A percentile compares a stretch with the other conserved stretches of the same genome.
phyloP scores from a whole-genome alignment of 1,140 invertebrate genomes.

The Agraylea sexmaculata region DNA sequence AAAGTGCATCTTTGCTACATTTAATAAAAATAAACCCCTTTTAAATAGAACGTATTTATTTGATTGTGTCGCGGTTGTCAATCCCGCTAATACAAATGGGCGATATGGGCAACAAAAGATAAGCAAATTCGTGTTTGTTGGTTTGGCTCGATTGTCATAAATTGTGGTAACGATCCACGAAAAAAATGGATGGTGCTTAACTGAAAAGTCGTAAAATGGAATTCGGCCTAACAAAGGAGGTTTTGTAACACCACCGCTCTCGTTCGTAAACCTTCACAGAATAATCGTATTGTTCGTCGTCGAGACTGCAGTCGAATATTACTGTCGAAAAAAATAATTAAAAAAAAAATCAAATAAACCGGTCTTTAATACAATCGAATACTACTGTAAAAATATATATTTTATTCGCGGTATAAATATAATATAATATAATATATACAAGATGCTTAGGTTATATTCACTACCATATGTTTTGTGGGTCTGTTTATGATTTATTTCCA shows the following conservation, averaged over 20 bases:
- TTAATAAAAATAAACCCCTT: background rate
- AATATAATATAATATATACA: too few relatives aligned
- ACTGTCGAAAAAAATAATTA: too few relatives aligned
- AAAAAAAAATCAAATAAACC: too few relatives aligned
- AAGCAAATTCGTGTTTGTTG: slow-evolving; percentile 4
- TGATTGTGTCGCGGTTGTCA: background rate
- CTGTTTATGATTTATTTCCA: too few relatives aligned
- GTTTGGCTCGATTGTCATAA: slow-evolving; percentile 6
- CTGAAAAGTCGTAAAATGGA: slow-evolving; percentile 12
- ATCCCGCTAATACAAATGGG: background rate
- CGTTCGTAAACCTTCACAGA: slow-evolving; percentile 13
- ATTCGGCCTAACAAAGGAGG: slow-evolving; percentile 9
- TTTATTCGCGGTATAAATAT: too few relatives aligned
- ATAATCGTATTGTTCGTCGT: too few relatives aligned
- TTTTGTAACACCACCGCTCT: too few relatives aligned
- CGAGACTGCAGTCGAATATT: too few relatives aligned
- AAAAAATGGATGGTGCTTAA: slow-evolving; percentile 8
- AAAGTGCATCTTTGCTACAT: background rate
- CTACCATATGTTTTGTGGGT: too few relatives aligned
- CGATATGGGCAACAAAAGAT: background rate
- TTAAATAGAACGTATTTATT: background rate
- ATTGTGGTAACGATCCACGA: slow-evolving; percentile 5
- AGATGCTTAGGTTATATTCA: too few relatives aligned
- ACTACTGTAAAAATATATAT: too few relatives aligned
- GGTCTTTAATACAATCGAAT: too few relatives aligned